Evolutionary conservation across 2,888 invertebrate genomes (phyloP), one percentile per base, ranked within the genome.

Genomic region (Drosophila meridiana): DNA sequence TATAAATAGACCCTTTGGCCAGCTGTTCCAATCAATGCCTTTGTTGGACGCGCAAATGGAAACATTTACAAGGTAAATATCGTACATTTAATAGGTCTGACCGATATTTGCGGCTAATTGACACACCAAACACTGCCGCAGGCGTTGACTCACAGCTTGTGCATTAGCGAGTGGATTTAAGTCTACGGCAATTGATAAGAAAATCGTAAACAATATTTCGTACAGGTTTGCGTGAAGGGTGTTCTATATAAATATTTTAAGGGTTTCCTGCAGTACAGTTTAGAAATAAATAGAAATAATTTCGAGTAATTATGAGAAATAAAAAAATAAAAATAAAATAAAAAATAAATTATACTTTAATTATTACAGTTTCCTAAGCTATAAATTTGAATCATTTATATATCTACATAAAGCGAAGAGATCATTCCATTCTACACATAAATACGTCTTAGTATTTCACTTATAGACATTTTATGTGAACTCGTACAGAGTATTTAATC

Each of bases 1-100:
- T 56, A 78, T 59, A 67, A 58, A 78, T 68, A 78, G 14, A 48
- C 32, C 2, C 56, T 32, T 50, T 60, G 71, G 52, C 65, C 67
- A 79, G 59, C 65, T 60, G 68, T 52, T 42, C 57, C 57, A 79
- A 76, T 76, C 69, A 69, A 69, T 63, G 57, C 58, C 80, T 61
- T 78, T 79, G 76, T 78, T 64, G 60, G 13, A 20, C 45, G 26
- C 43, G 50, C 28, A 14, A 52, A 26, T 40, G 26, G 26, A 47
- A 55, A 11, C 48, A 50, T 38, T 42, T 26, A 57, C 59, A 60
- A 53, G 36, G 28, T 42, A 60, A 69, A 38, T 60, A 32, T n/a
- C 1, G 14, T 28, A 13, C 34, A 32, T 36, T 55, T 69, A 61
- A 40, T 43, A 40, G 59, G 32, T 28, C 50, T 71, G 78, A 77